Base-by-base conservation (phyloP, 2,888 invertebrate genomes). In the Prosapia bicincta region DNA sequence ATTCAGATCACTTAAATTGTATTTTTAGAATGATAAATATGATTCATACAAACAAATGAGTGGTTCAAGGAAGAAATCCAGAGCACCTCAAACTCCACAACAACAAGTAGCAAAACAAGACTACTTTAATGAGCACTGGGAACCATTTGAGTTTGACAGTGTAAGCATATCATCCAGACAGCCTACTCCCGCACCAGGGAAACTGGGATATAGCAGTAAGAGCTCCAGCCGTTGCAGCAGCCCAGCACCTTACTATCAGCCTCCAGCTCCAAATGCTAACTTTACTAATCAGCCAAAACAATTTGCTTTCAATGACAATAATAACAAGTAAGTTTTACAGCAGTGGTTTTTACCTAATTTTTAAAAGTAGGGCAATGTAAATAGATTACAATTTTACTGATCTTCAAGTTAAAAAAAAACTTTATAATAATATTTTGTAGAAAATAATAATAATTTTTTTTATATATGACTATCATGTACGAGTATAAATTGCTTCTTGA, bases 51-150 rank as follows among this genome's bases (percentile, higher is more conserved):
- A 30, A 66, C 38, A 67, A 23, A 68, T 43, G 20, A 38, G 32
- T 25, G 20, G 66, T 15, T 54, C 69, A 13, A 68, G 65, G 15
- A 76, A 68, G 54, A 68, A 71, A 66, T n/a, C 54, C 1, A 7
- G 43, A n/a, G 71, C 71, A 5, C 76, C 76, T 2, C 38, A 25
- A n/a, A 54, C 72, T 0, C 76, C 76, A 1, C 54, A 54, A 20
- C 13, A 15, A 13, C 5, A 54, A 10, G 20, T 5, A 5, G 9
- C 38, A 38, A 54, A 54, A 20, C 2, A 54, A 5, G 9, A 54
- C 2, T 54, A 54, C 20, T 54, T 5, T 20, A 28, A 68, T 26
- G 68, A 28, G 20, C 20, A 68, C 32, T 32, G 24, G 20, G 65
- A 66, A 68, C 38, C 67, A 66, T 25, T 26, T 71, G 26, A 26